Conservation (phyloP, 2,888 invertebrate species). For the Cepaea hortensis region DNA sequence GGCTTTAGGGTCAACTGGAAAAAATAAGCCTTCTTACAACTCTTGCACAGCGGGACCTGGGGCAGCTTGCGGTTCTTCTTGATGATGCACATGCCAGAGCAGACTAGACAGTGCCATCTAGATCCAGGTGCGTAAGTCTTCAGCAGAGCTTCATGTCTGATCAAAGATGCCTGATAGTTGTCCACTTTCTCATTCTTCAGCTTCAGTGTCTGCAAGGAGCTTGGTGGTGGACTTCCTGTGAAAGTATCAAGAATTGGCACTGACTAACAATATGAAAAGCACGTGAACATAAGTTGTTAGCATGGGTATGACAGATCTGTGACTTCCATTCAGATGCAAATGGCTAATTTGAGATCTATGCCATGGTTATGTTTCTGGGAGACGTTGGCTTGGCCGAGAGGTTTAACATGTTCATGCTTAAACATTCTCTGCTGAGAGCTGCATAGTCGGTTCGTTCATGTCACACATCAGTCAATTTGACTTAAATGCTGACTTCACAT, state of each 20-base stretch:
- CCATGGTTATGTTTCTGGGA: too few relatives aligned
- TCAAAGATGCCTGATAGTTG: slow-evolving; percentile 24
- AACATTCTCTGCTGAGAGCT: too few relatives aligned
- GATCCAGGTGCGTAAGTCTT: slow-evolving; percentile 4
- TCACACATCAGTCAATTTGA: too few relatives aligned
- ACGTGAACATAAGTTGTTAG: too few relatives aligned
- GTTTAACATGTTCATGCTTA: too few relatives aligned
- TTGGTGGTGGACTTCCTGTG: slow-evolving; percentile 40
- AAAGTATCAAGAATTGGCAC: too few relatives aligned
- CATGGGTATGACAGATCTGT: too few relatives aligned
- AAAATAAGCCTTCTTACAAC: slow-evolving; percentile 42
- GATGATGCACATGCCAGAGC: slow-evolving; percentile 19
- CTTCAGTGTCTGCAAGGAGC: slow-evolving; percentile 6
- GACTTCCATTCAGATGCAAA: not conserved
- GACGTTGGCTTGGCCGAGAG: too few relatives aligned
- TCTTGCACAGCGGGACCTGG: slow-evolving; percentile 40
- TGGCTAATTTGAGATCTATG: too few relatives aligned
- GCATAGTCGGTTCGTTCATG: too few relatives aligned
- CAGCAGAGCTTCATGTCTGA: slow-evolving; percentile 22
- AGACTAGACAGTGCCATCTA: slow-evolving; percentile 33
- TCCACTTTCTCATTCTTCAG: not conserved
- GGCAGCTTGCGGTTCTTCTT: slow-evolving; percentile 45
- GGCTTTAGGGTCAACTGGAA: not conserved
- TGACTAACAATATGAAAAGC: too few relatives aligned
- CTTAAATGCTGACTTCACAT: too few relatives aligned